Percentiles rank a stretch among this genome's conserved stretches.
Conservation (phyloP, 2,113 vertebrate species). For the Sialia sialis region DNA sequence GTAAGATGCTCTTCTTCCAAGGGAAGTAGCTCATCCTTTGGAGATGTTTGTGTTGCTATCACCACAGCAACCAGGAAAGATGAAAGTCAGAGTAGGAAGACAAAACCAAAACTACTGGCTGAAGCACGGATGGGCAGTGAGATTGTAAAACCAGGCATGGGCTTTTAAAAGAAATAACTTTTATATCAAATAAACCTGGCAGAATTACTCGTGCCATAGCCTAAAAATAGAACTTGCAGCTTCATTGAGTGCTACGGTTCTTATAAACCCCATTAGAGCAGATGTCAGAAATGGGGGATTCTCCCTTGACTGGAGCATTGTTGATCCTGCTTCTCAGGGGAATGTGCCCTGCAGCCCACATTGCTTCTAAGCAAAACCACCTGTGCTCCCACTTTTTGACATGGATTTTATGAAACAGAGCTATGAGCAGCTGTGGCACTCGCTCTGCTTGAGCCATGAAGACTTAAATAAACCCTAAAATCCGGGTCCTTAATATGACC, state of each 20-base stretch:
- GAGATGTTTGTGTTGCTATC: constrained; percentile 63
- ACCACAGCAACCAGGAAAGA: constrained; percentile 43
- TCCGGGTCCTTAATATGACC: neutral
- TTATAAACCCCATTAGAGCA: neutral
- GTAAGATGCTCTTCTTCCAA: neutral
- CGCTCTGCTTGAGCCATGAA: neutral
- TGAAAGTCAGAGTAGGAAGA: neutral
- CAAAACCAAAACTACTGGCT: neutral
- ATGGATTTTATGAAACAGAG: neutral
- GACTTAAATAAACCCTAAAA: neutral
- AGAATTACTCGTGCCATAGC: neutral
- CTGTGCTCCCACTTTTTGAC: neutral
- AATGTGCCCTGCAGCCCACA: rapidly evolving
- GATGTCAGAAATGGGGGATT: neutral
- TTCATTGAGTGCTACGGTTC: neutral
- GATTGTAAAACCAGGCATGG: neutral
- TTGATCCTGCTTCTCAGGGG: neutral
- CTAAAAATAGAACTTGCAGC: neutral
- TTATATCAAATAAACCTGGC: neutral
- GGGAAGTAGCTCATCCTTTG: constrained; percentile 32
- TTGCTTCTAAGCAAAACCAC: neutral
- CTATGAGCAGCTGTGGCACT: neutral
- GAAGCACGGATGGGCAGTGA: neutral
- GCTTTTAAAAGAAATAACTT: constrained; percentile 4
- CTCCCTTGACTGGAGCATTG: neutral